Evolutionary conservation across 2,888 invertebrate genomes (phyloP).

Genomic region (Gryllus longicercus): DNA sequence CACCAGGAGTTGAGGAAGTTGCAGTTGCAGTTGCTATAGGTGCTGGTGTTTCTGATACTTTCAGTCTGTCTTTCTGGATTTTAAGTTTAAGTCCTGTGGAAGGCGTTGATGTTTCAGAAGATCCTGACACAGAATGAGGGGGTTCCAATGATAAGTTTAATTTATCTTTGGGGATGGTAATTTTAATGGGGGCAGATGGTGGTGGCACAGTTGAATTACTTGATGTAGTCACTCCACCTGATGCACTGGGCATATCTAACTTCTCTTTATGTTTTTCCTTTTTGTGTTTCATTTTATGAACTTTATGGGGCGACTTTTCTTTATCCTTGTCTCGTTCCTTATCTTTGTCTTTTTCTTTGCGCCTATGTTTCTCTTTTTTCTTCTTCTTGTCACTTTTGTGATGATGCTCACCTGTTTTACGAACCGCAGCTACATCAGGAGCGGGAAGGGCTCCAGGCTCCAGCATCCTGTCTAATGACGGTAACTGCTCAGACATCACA

Average conservation of each 20-base stretch:
- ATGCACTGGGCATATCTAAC: conserved; percentile 36
- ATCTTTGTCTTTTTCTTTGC: conserved; percentile 47
- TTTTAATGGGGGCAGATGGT: conserved; percentile 49
- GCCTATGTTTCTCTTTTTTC: conserved; percentile 37
- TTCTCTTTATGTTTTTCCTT: conserved; percentile 41
- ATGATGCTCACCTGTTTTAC: conserved; percentile 38
- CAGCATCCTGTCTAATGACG: background rate
- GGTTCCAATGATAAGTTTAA: conserved; percentile 44
- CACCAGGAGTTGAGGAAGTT: conserved; percentile 36
- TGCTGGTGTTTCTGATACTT: conserved; percentile 50
- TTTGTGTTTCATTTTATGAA: background rate
- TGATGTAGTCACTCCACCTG: conserved; percentile 37
- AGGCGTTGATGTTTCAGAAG: background rate
- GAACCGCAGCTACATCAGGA: background rate
- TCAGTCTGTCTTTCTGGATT: conserved; percentile 72
- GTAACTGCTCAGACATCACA: background rate
- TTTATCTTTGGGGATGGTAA: conserved; percentile 61
- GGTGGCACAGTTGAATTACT: conserved; percentile 33
- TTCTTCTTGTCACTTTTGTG: conserved; percentile 56
- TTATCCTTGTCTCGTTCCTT: conserved; percentile 30
- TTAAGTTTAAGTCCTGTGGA: conserved; percentile 68
- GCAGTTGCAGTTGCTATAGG: conserved; percentile 43
- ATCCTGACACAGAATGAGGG: conserved; percentile 37
- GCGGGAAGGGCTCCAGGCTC: background rate
- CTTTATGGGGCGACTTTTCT: background rate